phyloP scores from a whole-genome alignment of 2,888 invertebrate species.

The Cataglyphis albicans region DNA sequence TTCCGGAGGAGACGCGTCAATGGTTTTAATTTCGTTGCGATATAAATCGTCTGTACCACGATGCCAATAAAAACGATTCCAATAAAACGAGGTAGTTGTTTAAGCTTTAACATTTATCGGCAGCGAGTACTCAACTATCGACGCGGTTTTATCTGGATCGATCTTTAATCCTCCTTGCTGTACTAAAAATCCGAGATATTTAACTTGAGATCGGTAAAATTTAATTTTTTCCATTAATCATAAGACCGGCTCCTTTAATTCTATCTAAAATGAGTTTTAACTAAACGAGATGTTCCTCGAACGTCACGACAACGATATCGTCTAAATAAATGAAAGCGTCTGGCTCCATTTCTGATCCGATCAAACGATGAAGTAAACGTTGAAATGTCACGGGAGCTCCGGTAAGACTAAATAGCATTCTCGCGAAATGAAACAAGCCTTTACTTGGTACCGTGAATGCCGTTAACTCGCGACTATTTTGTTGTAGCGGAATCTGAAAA shows the following conservation, averaged over 20 bases:
- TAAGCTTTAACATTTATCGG: constrained; percentile 24
- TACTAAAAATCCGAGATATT: constrained; percentile 48
- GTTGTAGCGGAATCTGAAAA: neutral
- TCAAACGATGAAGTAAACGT: neutral
- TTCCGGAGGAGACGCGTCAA: neutral
- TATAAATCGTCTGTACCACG: constrained; percentile 51
- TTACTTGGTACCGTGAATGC: neutral
- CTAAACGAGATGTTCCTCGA: constrained; percentile 28
- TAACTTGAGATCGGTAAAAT: constrained; percentile 44
- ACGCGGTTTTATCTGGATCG: constrained; percentile 38
- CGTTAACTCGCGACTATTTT: neutral
- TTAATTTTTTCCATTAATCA: constrained; percentile 50
- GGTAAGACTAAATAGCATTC: neutral
- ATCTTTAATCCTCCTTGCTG: constrained; percentile 14
- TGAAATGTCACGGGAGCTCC: neutral
- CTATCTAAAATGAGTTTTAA: neutral
- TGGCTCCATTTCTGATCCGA: neutral
- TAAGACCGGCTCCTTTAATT: constrained; percentile 7
- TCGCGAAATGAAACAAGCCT: neutral
- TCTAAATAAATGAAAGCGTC: constrained; percentile 12
- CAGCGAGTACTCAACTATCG: constrained; percentile 13
- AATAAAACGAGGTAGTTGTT: constrained; percentile 37
- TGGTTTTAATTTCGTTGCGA: neutral
- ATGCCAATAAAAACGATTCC: too few species aligned
- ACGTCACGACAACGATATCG: constrained; percentile 7